Conservation (phyloP, 2,113 vertebrate genomes). For the Cavia porcellus region DNA sequence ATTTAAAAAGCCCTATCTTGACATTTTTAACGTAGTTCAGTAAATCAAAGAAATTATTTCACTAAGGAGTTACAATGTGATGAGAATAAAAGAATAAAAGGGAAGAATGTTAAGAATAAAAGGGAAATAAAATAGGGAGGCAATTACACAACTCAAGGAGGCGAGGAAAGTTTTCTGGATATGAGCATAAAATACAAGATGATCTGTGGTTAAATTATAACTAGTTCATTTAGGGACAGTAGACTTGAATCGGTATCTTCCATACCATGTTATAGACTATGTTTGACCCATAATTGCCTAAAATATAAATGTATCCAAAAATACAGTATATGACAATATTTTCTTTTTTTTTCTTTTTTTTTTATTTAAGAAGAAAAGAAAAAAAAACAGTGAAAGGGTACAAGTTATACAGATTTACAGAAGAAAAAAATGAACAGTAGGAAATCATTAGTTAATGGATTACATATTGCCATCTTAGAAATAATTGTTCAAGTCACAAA, state of each 20-base stretch:
- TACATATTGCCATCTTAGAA: too few species aligned
- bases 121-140: not conserved
- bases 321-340: not conserved
- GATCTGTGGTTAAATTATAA: not conserved
- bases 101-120: not conserved
- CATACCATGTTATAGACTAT: not conserved
- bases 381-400: too few species aligned
- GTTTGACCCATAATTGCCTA: slow-evolving; percentile 1
- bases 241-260: slow-evolving; percentile 25
- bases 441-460: too few species aligned
- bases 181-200: not conserved
- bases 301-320: not conserved
- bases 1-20: not conserved
- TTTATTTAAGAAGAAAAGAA: too few species aligned
- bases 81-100: too few species aligned
- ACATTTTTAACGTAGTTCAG: not conserved
- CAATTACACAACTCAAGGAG: not conserved
- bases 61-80: slow-evolving; percentile 10
- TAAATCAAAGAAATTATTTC: slow-evolving; percentile 14
- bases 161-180: not conserved
- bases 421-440: too few species aligned
- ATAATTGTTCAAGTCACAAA: too few species aligned
- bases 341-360: not conserved
- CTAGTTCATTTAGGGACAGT: not conserved
- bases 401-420: too few species aligned